Percentiles rank a stretch among this genome's conserved stretches.
Evolutionary conservation across 2,797 vertebrate species (phyloP).

Genomic region (Sciaenops ocellatus): DNA sequence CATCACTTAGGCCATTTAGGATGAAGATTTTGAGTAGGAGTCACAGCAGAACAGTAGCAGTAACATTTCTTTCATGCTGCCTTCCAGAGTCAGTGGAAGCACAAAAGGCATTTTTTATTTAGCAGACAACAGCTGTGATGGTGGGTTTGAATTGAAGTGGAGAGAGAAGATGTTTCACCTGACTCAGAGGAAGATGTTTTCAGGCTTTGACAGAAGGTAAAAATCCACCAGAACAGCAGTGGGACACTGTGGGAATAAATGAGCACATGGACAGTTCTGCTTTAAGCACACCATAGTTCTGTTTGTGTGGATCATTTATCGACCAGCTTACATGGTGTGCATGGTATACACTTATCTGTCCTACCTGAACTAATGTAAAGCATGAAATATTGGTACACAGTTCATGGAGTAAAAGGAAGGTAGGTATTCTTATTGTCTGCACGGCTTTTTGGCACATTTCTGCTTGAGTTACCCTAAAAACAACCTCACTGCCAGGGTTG

Average conservation of each 20-base stretch:
- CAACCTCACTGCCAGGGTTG: constrained; percentile 27
- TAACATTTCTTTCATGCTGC: constrained; percentile 6
- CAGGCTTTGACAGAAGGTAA: constrained; percentile 11
- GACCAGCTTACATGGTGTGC: not conserved
- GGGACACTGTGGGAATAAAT: not conserved
- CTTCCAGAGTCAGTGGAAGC: constrained; percentile 12
- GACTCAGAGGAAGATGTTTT: constrained; percentile 16
- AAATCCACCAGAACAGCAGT: not conserved
- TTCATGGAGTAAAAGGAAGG: not conserved
- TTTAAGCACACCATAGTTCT: not conserved
- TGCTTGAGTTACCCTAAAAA: constrained; percentile 5
- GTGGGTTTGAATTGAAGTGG: constrained; percentile 19
- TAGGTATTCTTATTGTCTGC: not conserved
- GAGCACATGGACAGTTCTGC: not conserved
- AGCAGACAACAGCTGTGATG: constrained; percentile 22
- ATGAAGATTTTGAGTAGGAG: not conserved
- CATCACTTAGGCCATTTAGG: not conserved
- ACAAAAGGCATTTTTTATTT: constrained; percentile 46
- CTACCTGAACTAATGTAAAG: not conserved
- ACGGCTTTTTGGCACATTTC: constrained; percentile 28
- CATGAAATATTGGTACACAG: not conserved
- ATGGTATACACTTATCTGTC: not conserved
- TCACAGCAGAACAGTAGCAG: not conserved
- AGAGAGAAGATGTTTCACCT: constrained; percentile 4
- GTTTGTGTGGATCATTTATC: constrained; percentile 1